Conservation (phyloP, 1,140 invertebrate genomes). For the Pentalonia nigronervosa region DNA sequence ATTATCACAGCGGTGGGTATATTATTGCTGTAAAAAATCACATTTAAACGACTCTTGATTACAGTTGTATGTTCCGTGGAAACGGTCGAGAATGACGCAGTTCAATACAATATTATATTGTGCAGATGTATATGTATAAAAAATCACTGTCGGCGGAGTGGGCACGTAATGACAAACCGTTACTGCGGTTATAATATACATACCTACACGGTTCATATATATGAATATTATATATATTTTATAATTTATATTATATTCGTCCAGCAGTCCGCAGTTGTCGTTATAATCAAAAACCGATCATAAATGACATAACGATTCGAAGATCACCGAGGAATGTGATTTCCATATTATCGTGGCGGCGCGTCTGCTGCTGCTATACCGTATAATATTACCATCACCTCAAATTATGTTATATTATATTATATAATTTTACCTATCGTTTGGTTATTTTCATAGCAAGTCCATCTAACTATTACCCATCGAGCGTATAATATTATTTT, state of each 20-base stretch:
- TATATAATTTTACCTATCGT: background rate
- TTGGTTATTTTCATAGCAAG: background rate
- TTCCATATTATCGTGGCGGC: background rate
- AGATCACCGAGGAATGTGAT: background rate
- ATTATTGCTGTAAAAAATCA: background rate
- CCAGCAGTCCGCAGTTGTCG: background rate
- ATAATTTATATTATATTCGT: background rate
- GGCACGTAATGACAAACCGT: constrained; percentile 4
- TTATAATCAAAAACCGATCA: constrained; percentile 16
- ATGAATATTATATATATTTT: too few relatives aligned
- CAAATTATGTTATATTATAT: background rate
- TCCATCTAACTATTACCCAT: background rate
- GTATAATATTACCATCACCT: background rate
- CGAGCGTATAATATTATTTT: background rate
- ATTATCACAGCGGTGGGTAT: background rate
- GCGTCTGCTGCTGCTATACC: background rate
- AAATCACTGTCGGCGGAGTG: background rate
- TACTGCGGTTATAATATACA: background rate
- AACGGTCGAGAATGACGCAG: background rate
- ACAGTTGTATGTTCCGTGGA: background rate
- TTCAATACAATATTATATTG: too few relatives aligned
- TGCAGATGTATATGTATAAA: background rate
- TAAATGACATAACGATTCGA: background rate
- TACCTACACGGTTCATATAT: too few relatives aligned
- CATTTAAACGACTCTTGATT: constrained; percentile 17